Evolutionary conservation across 2,888 invertebrate species (phyloP), one percentile per base, ranked within the genome.

Genomic region (Omphaloscelis lunosa): DNA sequence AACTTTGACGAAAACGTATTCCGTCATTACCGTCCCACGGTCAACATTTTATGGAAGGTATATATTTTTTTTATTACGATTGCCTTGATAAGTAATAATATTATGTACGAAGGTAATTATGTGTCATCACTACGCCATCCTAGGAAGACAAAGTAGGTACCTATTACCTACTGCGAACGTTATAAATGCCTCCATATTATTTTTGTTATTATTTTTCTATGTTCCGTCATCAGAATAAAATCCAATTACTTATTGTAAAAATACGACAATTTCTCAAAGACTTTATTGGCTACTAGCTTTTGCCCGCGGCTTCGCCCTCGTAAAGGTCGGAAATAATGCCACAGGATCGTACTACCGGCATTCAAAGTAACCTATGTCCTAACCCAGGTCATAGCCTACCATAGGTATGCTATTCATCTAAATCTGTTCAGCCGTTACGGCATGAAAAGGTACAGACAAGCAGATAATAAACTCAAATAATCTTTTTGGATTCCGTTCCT

Each of bases 81-180:
- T 61, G 34, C 82, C 82, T 80, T 81, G 66, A 71, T 62, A 51
- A 27, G 29, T 61, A 58, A 56, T 51, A 39, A 72, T 79, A 56
- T 61, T 81, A 75, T 58, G 53, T 68, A 48, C 45, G 20, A 58
- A 59, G 34, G 17, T 80, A 68, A 59, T 48, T 58, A 73, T 34
- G 48, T 68, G 51, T 48, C 80, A 53, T 80, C 58, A 45, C 27
- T 45, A 58, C 20, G 51, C 51, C 29, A 34, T 51, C 17, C 15
- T 39, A 58, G 15, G 34, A 75, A 56, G 27, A 56, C 11, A 56
- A 68, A 69, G 6, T 67, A 23, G 34, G 2, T 27, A 63, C 34
- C 4, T 68, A 53, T 59, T n/a, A 61, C 34, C 17, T 56, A 63
- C 41, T 41, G 51, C 11, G 23, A 62, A 75, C 11, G 11, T n/a